These are phyloP conservation scores for Epizoanthus rinbou DNA, from an alignment of 92 coral and sea anemone species.

Conservation along the genomic window DNA sequence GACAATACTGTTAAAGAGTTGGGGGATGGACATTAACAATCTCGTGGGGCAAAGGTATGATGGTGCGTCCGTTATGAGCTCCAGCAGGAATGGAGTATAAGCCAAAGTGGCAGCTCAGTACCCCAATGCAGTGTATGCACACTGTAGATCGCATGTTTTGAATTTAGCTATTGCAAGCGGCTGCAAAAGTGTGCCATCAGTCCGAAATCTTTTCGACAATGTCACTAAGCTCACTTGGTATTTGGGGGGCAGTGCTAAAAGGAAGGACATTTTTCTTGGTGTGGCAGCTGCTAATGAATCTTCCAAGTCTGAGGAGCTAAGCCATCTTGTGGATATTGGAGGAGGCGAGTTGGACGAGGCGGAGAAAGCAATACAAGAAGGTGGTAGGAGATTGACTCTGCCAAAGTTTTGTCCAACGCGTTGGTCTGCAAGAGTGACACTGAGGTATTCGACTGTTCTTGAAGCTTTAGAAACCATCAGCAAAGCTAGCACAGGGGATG, in stretches of 20 bases:
- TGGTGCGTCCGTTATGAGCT: constrained; percentile 50
- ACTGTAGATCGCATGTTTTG: constrained; percentile 51
- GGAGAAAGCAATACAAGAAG: constrained; percentile 45
- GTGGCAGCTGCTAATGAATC: constrained; percentile 41
- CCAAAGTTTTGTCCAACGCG: constrained; percentile 58
- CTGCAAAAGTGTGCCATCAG: constrained; percentile 49
- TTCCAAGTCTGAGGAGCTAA: constrained; percentile 33
- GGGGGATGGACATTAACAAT: constrained; percentile 42
- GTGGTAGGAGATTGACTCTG: constrained; percentile 44
- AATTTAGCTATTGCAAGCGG: constrained; percentile 46
- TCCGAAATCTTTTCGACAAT: constrained; percentile 53
- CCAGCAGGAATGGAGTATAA: constrained; percentile 48
- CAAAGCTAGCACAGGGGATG: constrained; percentile 56
- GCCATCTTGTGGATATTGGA: constrained; percentile 38
- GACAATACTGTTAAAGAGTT: constrained; percentile 28
- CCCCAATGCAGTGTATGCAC: constrained; percentile 55
- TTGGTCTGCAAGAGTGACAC: constrained; percentile 56
- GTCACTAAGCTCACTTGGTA: constrained; percentile 39
- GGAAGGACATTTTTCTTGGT: constrained; percentile 33
- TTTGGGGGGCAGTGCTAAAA: constrained; percentile 42
- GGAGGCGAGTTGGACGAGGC: constrained; percentile 43
- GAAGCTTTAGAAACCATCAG: constrained; percentile 47
- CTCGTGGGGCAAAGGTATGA: constrained; percentile 59
- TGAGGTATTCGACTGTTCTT: constrained; percentile 50
- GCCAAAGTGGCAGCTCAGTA: constrained; percentile 48